Evolutionary conservation across 2,888 invertebrate species (phyloP).

Genomic region (Embidobia sp.): DNA sequence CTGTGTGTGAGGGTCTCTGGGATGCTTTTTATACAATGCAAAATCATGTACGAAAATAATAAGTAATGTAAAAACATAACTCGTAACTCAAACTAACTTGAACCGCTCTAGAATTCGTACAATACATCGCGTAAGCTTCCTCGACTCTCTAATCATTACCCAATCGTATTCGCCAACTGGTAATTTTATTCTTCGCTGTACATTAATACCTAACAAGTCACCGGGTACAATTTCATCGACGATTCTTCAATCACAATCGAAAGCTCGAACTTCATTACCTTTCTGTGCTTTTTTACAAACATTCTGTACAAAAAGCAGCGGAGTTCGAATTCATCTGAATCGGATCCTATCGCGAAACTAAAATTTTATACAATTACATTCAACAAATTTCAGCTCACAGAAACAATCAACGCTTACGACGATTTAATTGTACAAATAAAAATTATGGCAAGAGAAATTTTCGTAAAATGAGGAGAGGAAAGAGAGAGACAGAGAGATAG

Average conservation of each 20-base stretch:
- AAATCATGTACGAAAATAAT: constrained; percentile 28
- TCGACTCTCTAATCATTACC: no score
- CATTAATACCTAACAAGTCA: constrained; percentile 1
- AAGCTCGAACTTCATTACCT: no score
- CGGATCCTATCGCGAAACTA: no score
- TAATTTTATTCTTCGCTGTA: constrained; percentile 1
- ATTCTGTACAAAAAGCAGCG: no score
- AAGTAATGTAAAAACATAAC: constrained; percentile 26
- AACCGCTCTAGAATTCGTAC: neutral
- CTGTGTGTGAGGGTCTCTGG: constrained; percentile 2
- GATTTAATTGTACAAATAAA: constrained; percentile 24
- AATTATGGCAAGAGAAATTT: constrained; percentile 28
- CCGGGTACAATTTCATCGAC: no score
- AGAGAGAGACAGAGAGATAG: no score
- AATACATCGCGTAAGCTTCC: neutral
- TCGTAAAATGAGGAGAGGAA: neutral
- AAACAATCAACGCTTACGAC: constrained; percentile 3
- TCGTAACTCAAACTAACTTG: constrained; percentile 10
- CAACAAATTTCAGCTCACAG: constrained; percentile 24
- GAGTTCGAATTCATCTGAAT: no score
- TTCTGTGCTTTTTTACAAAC: no score
- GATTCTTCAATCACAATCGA: no score
- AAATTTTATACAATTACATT: no score
- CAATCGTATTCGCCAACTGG: neutral
- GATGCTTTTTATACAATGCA: no score